phyloP scores from a whole-genome alignment of 1,140 invertebrate species.

The Penaeus indicus region DNA sequence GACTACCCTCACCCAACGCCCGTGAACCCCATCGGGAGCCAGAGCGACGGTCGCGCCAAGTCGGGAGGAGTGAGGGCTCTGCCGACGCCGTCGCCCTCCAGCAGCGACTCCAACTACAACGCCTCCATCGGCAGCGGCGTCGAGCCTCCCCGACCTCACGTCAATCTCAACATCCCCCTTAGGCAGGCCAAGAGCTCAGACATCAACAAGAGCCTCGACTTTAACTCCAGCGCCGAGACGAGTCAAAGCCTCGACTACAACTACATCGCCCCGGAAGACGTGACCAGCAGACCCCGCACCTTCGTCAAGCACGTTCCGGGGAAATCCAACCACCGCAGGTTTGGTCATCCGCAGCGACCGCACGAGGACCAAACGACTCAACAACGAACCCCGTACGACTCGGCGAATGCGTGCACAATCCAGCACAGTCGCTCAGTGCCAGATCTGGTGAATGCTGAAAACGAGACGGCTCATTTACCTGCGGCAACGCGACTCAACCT shows the following conservation, averaged over 20 bases:
- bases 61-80: neutral
- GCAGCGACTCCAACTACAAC: conserved; percentile 45
- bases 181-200: conserved; percentile 43
- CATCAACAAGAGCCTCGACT: conserved; percentile 35
- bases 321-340: conserved; percentile 27
- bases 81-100: conserved; percentile 24
- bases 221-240: neutral
- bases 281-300: neutral
- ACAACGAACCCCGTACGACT: neutral
- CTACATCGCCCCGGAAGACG: conserved; percentile 3
- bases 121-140: neutral
- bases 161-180: conserved; percentile 50
- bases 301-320: conserved; percentile 33
- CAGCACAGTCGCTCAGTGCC: conserved; percentile 39
- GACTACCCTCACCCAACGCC: conserved; percentile 55
- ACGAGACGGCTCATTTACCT: neutral
- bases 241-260: conserved; percentile 35
- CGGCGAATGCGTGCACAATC: neutral
- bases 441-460: conserved; percentile 18
- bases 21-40: conserved; percentile 32
- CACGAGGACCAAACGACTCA: neutral
- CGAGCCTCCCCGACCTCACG: neutral
- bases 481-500: neutral
- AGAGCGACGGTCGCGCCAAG: neutral
- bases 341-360: conserved; percentile 7